phyloP scores from a whole-genome alignment of 2,113 vertebrate genomes.

The Eupsittula cactorum region DNA sequence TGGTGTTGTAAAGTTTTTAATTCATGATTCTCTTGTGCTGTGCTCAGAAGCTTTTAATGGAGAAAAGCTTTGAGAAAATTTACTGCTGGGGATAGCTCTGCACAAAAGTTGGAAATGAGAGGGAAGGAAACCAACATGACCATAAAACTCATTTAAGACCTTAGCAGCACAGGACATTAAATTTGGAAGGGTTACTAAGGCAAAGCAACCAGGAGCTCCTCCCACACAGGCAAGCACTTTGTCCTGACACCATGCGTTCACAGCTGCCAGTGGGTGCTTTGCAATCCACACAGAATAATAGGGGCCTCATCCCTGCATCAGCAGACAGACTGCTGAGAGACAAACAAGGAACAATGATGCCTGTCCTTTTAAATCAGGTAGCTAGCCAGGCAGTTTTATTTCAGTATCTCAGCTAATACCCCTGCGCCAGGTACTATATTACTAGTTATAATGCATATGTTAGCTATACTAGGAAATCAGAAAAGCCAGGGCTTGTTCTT shows the following conservation, averaged over 20 bases:
- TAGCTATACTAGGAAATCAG: background rate
- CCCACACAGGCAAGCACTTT: background rate
- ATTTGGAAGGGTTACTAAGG: background rate
- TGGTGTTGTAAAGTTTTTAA: background rate
- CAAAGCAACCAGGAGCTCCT: background rate
- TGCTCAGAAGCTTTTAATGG: background rate
- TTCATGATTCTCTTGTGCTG: background rate
- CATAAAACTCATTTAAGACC: background rate
- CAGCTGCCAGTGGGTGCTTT: fast-evolving
- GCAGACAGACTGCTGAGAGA: background rate
- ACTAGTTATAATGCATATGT: background rate
- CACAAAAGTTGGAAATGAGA: background rate
- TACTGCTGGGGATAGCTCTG: background rate
- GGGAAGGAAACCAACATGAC: background rate
- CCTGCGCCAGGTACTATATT: background rate
- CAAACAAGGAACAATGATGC: background rate
- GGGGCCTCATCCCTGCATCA: fast-evolving
- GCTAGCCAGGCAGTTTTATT: background rate
- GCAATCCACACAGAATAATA: background rate
- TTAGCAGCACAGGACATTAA: background rate
- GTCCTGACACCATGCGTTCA: background rate
- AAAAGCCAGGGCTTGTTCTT: background rate
- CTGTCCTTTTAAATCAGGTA: background rate
- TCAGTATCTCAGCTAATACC: background rate
- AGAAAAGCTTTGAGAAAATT: background rate